Conservation (phyloP, 1,140 invertebrate species). For the Euura lappo region DNA sequence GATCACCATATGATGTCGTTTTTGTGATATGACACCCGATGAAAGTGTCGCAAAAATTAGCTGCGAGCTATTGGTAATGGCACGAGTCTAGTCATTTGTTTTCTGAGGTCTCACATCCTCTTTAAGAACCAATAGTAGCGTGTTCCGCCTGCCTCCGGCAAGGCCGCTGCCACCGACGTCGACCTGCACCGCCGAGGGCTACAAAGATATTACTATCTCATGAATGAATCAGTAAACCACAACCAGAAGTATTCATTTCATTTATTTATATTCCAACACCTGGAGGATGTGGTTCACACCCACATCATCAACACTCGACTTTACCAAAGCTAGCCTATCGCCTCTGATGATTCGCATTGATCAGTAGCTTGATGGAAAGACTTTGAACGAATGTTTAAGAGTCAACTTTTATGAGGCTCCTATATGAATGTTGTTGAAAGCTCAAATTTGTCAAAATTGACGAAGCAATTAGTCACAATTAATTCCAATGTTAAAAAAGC, state of each 20-base stretch:
- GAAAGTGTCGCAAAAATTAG: no score
- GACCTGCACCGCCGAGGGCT: constrained; percentile 47
- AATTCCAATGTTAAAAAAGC: neutral
- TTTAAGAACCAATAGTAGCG: constrained; percentile 18
- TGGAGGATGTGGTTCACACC: no score
- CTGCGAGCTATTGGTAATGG: no score
- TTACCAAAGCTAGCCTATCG: neutral
- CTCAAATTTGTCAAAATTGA: neutral
- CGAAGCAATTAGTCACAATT: neutral
- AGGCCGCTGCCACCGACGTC: constrained; percentile 33
- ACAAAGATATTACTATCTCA: constrained; percentile 33
- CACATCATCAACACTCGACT: no score
- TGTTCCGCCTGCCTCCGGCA: constrained; percentile 41
- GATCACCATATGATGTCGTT: no score
- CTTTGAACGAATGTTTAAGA: no score
- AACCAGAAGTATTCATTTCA: no score
- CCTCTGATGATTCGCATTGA: no score
- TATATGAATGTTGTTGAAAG: neutral
- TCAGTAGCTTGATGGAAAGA: no score
- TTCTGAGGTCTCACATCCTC: neutral
- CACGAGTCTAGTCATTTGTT: no score
- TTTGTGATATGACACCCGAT: no score
- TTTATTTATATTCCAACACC: no score
- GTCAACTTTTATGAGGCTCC: neutral
- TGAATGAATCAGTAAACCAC: constrained; percentile 44